Evolutionary conservation across 2,113 vertebrate genomes (phyloP).

Genomic region (Tricholaema leucomelas): DNA sequence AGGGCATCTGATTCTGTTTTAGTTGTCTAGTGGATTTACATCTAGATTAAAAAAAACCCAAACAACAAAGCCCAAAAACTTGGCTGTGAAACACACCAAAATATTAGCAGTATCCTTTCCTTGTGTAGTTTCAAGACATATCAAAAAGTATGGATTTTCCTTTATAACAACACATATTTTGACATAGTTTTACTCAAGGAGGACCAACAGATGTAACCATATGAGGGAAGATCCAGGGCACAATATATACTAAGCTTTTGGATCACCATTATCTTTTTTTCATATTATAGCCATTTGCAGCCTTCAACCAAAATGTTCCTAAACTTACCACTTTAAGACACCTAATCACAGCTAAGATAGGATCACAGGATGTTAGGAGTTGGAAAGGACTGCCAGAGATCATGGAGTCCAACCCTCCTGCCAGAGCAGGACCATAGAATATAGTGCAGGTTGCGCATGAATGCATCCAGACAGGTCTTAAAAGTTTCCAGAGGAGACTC

Average conservation of each 20-base stretch:
- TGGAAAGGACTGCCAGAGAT: too few species aligned
- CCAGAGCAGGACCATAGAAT: too few species aligned
- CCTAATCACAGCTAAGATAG: background rate
- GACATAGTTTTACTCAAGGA: background rate
- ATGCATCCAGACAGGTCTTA: too few species aligned
- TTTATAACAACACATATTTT: background rate
- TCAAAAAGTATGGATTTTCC: background rate
- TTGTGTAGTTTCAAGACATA: background rate
- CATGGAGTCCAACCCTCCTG: too few species aligned
- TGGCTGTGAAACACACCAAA: background rate
- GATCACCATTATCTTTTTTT: background rate
- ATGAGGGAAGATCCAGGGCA: background rate
- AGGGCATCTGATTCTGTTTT: background rate
- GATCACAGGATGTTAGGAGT: too few species aligned
- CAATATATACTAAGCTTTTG: background rate
- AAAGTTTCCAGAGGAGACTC: too few species aligned
- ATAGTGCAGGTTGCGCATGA: too few species aligned
- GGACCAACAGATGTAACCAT: background rate
- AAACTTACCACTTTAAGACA: background rate
- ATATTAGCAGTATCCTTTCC: background rate
- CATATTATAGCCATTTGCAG: background rate
- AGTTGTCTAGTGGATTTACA: background rate
- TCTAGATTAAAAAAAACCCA: background rate
- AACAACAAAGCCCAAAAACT: background rate
- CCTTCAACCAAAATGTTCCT: background rate